Evolutionary conservation across 1,140 invertebrate species (phyloP).

Genomic region (Eueides isabella): DNA sequence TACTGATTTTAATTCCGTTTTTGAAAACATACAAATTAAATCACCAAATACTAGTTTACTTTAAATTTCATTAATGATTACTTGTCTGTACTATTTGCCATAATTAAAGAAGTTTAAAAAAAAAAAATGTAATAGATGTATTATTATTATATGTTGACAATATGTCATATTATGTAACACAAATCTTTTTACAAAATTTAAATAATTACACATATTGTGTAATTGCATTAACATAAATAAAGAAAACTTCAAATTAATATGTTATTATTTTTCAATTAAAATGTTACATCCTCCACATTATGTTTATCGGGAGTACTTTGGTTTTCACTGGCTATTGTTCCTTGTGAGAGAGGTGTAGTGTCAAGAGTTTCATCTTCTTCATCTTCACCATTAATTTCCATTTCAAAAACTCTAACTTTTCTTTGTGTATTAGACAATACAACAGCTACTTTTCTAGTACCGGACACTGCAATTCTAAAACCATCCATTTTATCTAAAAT

Average conservation of each 20-base stretch:
- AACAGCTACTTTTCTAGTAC: slow-evolving; percentile 93
- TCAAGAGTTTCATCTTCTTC: slow-evolving; percentile 87
- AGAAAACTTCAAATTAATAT: not conserved
- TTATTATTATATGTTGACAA: not conserved
- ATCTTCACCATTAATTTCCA: slow-evolving; percentile 95
- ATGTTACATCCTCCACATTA: slow-evolving; percentile 22
- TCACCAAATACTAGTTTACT: slow-evolving; percentile 71
- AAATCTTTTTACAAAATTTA: not conserved
- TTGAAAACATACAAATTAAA: slow-evolving; percentile 82
- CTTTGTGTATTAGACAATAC: slow-evolving; percentile 90
- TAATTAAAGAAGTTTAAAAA: not conserved
- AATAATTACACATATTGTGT: not conserved
- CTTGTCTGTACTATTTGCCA: not conserved
- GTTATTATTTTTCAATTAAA: slow-evolving; percentile 18
- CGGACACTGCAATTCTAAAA: slow-evolving; percentile 91
- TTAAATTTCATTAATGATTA: slow-evolving; percentile 45
- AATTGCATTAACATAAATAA: not conserved
- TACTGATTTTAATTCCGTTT: slow-evolving; percentile 80
- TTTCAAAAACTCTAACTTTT: slow-evolving; percentile 94
- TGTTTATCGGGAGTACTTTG: slow-evolving; percentile 43
- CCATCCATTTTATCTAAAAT: slow-evolving; percentile 89
- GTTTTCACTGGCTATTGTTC: slow-evolving; percentile 24
- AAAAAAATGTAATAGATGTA: not conserved
- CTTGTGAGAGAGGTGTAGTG: slow-evolving; percentile 69
- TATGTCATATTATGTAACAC: not conserved